Percentiles rank a stretch among this genome's conserved stretches.
Evolutionary conservation across 2,888 invertebrate species (phyloP).

Genomic region (Dryobotodes eremita): DNA sequence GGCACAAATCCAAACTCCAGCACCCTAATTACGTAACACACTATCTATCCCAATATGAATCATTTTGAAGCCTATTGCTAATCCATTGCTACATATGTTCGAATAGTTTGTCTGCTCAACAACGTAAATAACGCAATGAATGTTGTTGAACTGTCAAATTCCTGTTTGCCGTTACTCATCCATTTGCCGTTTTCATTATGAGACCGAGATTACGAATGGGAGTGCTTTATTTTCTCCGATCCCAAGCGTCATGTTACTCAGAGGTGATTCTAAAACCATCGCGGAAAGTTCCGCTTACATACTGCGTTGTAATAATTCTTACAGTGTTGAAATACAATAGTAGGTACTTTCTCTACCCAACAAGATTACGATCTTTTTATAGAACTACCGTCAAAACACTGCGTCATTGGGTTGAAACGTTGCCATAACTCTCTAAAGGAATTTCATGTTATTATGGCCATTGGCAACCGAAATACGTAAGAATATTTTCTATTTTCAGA

Average conservation of each 20-base stretch:
- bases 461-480: slow-evolving; percentile 44
- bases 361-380: slow-evolving; percentile 52
- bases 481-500: slow-evolving; percentile 6
- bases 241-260: slow-evolving; percentile 1
- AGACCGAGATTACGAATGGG: neutral
- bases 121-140: too few relatives aligned
- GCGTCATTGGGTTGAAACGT: slow-evolving; percentile 63
- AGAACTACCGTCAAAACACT: slow-evolving; percentile 60
- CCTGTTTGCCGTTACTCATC: too few relatives aligned
- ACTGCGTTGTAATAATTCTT: slow-evolving; percentile 30
- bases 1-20: too few relatives aligned
- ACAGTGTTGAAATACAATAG: slow-evolving; percentile 47
- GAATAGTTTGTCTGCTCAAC: too few relatives aligned
- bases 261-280: slow-evolving; percentile 19
- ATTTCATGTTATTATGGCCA: slow-evolving; percentile 53
- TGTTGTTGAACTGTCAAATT: too few relatives aligned
- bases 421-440: slow-evolving; percentile 61
- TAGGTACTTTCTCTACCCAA: slow-evolving; percentile 47
- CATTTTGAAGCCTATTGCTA: too few relatives aligned
- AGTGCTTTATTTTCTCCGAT: neutral
- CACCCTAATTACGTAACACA: too few relatives aligned
- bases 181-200: neutral
- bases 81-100: too few relatives aligned
- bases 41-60: too few relatives aligned
- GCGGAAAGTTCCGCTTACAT: slow-evolving; percentile 25